Base-by-base conservation (phyloP, 2,113 vertebrate genomes). In the Cavia porcellus region DNA sequence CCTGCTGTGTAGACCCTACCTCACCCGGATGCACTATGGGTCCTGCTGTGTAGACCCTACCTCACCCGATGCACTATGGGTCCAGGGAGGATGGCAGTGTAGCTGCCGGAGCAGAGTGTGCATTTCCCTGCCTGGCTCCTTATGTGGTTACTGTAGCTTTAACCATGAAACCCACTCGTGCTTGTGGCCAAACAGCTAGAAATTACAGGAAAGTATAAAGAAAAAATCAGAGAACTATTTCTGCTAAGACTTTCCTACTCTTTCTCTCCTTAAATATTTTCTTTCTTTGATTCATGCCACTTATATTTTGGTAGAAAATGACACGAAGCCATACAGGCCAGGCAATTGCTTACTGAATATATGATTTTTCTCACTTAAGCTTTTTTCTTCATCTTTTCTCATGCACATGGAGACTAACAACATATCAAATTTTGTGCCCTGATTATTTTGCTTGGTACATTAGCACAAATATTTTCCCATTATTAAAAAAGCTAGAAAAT, bases 401-500 rank as follows among this genome's bases (percentile, higher is more conserved):
- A 92, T 4, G 59, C 9, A 74, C 20, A 42, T 50, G 62, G 47
- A 93, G n/a, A 62, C 64, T 93, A 92, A 80, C 52, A 92, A 81
- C 75, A 57, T 64, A 92, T 11, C 5, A 52, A 77, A 86, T 74
- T 95, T 89, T 66, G 24, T n/a, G 77, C 62, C 28, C 12, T 79
- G 72, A 74, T 77, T 77, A 92, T 74, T 92, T 85, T 89, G 35
- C 50, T 95, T 94, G 68, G 57, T 15, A 42, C 52, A 68, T 90
- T 25, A 85, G 32, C 30, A 84, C 62, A 94, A 95, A 64, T 77
- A 52, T 61, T 95, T 74, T 25, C 35, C 35, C 10, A 12, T 62
- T 86, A 72, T 89, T 89, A 94, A 91, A 82, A 93, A 80, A 12
- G 45, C 52, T 38, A 75, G 74, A 45, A 94, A 92, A 92, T 42